These are phyloP conservation scores for Actinostola sp. DNA, from an alignment of 92 coral and sea anemone genomes.

Conservation along the genomic window DNA sequence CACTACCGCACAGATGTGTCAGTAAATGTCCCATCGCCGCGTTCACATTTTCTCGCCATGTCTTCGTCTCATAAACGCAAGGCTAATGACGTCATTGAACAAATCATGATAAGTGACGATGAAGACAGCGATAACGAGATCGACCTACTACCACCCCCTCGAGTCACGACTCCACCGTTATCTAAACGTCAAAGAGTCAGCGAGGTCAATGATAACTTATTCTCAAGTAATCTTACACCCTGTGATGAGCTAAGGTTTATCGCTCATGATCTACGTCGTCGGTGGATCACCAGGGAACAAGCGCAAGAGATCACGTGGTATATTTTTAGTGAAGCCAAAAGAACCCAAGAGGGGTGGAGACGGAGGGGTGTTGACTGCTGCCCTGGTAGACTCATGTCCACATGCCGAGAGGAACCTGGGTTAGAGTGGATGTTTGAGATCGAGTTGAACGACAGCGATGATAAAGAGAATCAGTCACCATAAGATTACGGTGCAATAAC, in stretches of 20 bases:
- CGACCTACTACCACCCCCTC: neutral
- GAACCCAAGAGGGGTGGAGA: conserved; percentile 12
- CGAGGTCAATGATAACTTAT: neutral
- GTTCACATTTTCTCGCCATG: neutral
- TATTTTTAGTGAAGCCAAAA: conserved; percentile 1
- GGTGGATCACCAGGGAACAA: neutral
- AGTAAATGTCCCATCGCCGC: neutral
- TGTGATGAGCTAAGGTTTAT: neutral
- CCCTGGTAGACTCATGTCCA: neutral
- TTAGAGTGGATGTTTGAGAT: conserved; percentile 7
- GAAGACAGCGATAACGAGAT: neutral
- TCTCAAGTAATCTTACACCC: neutral
- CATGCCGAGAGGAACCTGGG: neutral
- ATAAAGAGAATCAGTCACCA: neutral
- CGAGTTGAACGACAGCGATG: neutral
- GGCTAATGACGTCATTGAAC: neutral
- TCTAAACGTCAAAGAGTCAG: neutral
- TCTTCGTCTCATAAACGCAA: neutral
- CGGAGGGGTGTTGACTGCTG: conserved; percentile 7
- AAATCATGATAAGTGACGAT: neutral
- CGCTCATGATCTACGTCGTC: neutral
- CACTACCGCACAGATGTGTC: too few relatives aligned
- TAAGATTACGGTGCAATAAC: neutral
- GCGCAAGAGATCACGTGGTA: neutral
- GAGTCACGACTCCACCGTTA: neutral